Base-by-base conservation (phyloP, 2,113 vertebrate genomes). In the Phylloscopus trochilus region DNA sequence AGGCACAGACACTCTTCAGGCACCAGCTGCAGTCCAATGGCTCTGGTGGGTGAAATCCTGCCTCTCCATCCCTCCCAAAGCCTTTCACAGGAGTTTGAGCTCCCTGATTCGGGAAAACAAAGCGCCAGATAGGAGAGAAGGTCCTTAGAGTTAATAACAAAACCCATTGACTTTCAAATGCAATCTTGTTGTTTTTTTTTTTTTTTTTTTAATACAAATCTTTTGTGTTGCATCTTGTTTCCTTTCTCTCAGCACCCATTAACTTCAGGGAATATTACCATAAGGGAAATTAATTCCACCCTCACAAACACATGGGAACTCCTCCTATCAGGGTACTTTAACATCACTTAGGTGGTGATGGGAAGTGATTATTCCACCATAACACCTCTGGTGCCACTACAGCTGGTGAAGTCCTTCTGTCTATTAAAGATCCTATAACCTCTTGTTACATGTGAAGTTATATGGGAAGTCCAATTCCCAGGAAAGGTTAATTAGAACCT, bases 141-240 rank as follows among this genome's bases (percentile, higher is more conserved):
- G 46, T 87, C 78, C 46, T 92, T 69, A 41, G 3, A 77, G 35
- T 51, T 75, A 56, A 82, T 51, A 80, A 20, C 44, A 31, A 24
- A 89, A 13, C 67, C 66, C 43, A 79, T 79, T 87, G 89, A 95
- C 91, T 95, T 95, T 83, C 92, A 96, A 74, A 80, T 74, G 90
- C 60, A 85, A 80, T 89, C 55, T 91, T 63, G 35, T 23, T 31
- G 21, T 2, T 41, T 41, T 11, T 41, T 41, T 41, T 41, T 41
- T 15, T 41, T 41, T 41, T 62, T 89, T 69, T 69, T 26, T 35
- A 2, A 19, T 33, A 76, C 44, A 37, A 78, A 87, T 75, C 37
- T 72, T 16, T 89, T 80, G 31, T 85, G 55, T 33, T 82, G 78
- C 63, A 79, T 76, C 60, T 60, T 87, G 78, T 89, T 93, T 93